Evolutionary conservation across 2,113 vertebrate species (phyloP), one percentile per base, ranked within the genome.

Genomic region (Solenodon paradoxus): DNA sequence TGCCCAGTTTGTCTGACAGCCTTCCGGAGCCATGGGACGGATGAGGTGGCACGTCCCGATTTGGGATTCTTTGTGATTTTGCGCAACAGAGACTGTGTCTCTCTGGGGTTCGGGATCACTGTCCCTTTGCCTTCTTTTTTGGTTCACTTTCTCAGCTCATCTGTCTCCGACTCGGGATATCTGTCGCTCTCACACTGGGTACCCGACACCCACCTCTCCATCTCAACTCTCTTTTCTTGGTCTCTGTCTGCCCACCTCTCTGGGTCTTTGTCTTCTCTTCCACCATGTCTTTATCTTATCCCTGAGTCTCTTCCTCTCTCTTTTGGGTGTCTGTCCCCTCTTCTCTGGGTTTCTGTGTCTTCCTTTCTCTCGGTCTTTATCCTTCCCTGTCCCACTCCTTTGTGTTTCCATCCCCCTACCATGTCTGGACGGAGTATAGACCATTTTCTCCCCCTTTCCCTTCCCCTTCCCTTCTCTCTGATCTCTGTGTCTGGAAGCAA

Each of bases 11-110:
- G 32, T 61, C 78, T 30, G 40, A 57, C 45, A 51, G 80, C 68
- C 35, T 71, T 51, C 71, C 55, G 47, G 68, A 89, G 89, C 85
- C 6, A 6, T 0, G 2, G 57, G 82, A 78, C n/a, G 20, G 45
- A 26, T 24, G 35, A 49, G 63, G 64, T 11, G 40, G 78, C 1
- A 0, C 0, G 0, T 57, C 55, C 57, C 42, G 4, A 13, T 24
- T 61, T 20, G 57, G 68, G 69, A 47, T n/a, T 42, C n/a, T 63
- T 42, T 47, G 38, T 59, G 75, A 51, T 72, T 78, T 59, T 2
- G 24, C 26, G 74, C 35, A 78, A 55, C 1, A 55, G 55, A 63
- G 28, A 17, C 1, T 20, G 13, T 1, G 1, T 55, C 19, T 72
- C 53, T 92, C 49, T 82, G 16, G 0, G 59, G 47, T 71, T 95